These are phyloP conservation scores for Orussus abietinus DNA, from an alignment of 1,140 invertebrate genomes.

Conservation along the genomic window DNA sequence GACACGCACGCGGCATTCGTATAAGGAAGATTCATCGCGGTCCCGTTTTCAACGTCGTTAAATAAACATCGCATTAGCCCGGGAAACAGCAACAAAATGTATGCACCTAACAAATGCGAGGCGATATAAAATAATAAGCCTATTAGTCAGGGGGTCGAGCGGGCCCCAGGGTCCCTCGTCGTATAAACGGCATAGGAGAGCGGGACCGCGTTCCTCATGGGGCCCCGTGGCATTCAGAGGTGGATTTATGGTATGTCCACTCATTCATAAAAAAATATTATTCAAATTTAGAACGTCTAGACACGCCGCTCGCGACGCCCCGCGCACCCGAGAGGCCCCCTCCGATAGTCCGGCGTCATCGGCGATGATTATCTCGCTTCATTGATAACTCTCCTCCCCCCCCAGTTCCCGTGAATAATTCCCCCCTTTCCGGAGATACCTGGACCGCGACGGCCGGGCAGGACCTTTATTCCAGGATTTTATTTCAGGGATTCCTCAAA, in stretches of 20 bases:
- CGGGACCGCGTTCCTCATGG: conserved; percentile 10
- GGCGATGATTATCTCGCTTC: conserved; percentile 29
- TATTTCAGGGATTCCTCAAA: no score
- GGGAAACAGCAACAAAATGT: conserved; percentile 23
- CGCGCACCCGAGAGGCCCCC: conserved; percentile 4
- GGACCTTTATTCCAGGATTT: no score
- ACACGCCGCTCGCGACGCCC: conserved; percentile 26
- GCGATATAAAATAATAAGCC: conserved; percentile 52
- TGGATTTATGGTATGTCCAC: conserved; percentile 48
- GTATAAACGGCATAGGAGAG: conserved; percentile 3
- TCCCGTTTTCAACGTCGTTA: conserved; percentile 36
- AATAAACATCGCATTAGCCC: conserved; percentile 39
- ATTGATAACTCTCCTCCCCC: conserved; percentile 25
- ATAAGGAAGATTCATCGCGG: no score
- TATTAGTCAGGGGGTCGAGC: conserved; percentile 42
- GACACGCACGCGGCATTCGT: conserved; percentile 16
- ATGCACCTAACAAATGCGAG: conserved; percentile 38
- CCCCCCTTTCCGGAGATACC: no score
- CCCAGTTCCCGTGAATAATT: conserved; percentile 9
- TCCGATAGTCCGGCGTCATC: conserved; percentile 17
- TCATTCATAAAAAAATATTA: conserved; percentile 56
- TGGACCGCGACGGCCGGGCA: no score
- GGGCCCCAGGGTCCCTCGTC: conserved; percentile 18
- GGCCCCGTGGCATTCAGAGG: conserved; percentile 35
- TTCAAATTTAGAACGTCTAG: conserved; percentile 53